Percentiles rank a stretch among this genome's conserved stretches.
Evolutionary conservation across 2,113 vertebrate genomes (phyloP).

Genomic region (Rhagologus leucostigma): DNA sequence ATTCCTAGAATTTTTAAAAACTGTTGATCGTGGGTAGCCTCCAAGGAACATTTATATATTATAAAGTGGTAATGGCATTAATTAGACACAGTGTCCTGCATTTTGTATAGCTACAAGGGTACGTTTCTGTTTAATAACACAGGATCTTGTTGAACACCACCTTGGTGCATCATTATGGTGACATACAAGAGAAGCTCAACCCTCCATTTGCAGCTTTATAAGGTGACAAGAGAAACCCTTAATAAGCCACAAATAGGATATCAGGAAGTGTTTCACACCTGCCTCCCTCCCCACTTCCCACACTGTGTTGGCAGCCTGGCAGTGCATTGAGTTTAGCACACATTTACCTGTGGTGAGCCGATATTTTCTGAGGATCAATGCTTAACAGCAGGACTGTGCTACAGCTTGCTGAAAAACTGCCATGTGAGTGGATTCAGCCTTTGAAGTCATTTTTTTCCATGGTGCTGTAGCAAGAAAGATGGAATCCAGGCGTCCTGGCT

Average conservation of each 20-base stretch:
- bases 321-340: background rate
- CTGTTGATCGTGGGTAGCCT: background rate
- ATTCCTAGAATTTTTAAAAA: background rate
- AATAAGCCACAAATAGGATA: background rate
- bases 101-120: background rate
- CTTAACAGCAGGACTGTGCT: background rate
- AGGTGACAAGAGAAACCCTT: slow-evolving; percentile 12
- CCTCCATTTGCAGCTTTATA: slow-evolving; percentile 12
- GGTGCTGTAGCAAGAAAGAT: background rate
- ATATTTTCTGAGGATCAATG: slow-evolving; percentile 6
- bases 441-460: background rate
- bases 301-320: background rate
- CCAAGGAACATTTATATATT: background rate
- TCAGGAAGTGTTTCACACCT: background rate
- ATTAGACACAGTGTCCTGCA: background rate
- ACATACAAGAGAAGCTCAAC: background rate
- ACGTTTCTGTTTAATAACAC: background rate
- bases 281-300: background rate
- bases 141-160: background rate
- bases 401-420: background rate
- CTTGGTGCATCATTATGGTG: background rate
- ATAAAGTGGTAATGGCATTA: background rate
- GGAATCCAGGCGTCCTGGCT: background rate
- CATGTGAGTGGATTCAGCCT: background rate
- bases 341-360: background rate